Evolutionary conservation across 2,797 vertebrate genomes (phyloP).

Genomic region (Lacerta bilineata): DNA sequence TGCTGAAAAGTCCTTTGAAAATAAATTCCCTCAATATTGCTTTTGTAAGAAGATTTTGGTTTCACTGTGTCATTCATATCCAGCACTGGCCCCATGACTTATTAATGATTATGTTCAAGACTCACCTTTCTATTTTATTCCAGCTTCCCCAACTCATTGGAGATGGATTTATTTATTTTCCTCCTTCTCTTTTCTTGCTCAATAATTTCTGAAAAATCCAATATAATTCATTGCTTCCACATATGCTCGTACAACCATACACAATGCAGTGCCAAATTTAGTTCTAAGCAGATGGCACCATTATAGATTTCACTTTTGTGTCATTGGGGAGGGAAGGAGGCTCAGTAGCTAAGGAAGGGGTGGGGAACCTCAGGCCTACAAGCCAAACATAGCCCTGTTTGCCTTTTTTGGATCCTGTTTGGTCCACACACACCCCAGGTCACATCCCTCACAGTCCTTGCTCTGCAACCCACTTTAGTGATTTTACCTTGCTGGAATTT

Average conservation of each 20-base stretch:
- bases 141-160: slow-evolving; percentile 16
- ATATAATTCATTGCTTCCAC: not conserved
- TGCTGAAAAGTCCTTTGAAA: not conserved
- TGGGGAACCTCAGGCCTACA: no score
- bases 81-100: not conserved
- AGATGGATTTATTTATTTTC: not conserved
- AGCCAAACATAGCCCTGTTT: no score
- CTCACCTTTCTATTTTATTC: slow-evolving; percentile 11
- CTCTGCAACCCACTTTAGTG: no score
- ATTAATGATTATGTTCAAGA: slow-evolving; percentile 29
- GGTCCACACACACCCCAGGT: no score
- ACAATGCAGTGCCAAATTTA: not conserved
- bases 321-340: no score
- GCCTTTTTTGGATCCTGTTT: no score
- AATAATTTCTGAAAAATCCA: not conserved
- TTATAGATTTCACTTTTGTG: not conserved
- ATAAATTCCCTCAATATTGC: slow-evolving; percentile 9
- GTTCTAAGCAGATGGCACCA: not conserved
- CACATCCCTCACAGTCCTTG: no score
- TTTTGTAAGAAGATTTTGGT: slow-evolving; percentile 3
- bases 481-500: no score
- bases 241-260: not conserved
- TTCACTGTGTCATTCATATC: slow-evolving; percentile 10
- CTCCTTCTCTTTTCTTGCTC: not conserved
- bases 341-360: no score